Evolutionary conservation across 1,140 invertebrate genomes (phyloP), one percentile per base, ranked within the genome.

Genomic region (Drosophila serrata): DNA sequence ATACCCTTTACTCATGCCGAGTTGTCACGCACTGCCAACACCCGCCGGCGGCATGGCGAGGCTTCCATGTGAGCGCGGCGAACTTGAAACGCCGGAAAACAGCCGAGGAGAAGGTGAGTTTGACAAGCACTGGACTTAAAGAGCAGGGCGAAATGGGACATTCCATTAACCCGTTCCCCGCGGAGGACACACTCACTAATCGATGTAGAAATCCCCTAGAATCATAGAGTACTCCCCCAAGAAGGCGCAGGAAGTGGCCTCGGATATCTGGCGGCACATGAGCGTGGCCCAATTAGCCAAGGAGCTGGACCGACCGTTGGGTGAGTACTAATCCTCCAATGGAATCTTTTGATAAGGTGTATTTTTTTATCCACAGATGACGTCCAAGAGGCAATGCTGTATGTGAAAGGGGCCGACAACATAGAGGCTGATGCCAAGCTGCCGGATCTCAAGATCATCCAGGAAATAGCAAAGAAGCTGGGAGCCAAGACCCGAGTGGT

Each of bases 261-360:
- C 96, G 7, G 94, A 95, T 58, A 93, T 97, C 62, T 98, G 97
- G 97, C 93, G 94, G 51, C 94, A 96, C 80, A 98, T 98, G 94
- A 97, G 95, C 12, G 94, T 98, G 1, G 65, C 87, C 46, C 95
- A 98, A 86, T 92, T 98, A 70, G 95, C 96, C 24, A 82, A 94
- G 55, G 93, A 94, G 1, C 64, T 96, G 13, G 86, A 94, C 19
- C 95, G 91, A 3, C 73, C 90, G 0, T 33, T 92, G 46, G 91
- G 91, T 92, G 80, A 73, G 56, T 42, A n/a, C 0, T 27, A 12
- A 0, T 8, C 3, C 1, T 7, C 8, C 1, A 7, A 13, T 11
- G 1, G 1, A 4, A 7, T 29, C 0, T n/a, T 9, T 17, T 33
- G 6, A 2, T 51, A 17, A 17, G 13, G 1, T 13, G 1, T 19